Evolutionary conservation across 2,113 vertebrate genomes (phyloP), one percentile per base, ranked within the genome.

Genomic region (Neotragus moschatus): DNA sequence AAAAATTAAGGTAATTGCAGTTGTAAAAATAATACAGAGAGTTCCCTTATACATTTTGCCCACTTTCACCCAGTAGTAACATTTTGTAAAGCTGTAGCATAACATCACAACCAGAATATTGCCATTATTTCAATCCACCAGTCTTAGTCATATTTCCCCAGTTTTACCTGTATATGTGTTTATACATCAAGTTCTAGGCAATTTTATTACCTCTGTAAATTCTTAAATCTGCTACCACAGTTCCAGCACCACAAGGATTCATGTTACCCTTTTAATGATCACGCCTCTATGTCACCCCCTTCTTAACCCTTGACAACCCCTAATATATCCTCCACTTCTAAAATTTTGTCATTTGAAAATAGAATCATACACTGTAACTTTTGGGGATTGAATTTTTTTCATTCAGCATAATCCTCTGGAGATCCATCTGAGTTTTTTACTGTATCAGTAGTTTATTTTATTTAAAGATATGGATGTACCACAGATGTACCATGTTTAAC

Each of bases 311-410:
- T 95, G 63, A 58, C 28, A 58, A 45, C 25, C 33, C 43, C 60
- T 75, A 45, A 77, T 79, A 36, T 91, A 60, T 85, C 49, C 36
- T 91, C 70, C 17, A 77, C 26, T 92, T 86, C 49, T 93, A 66
- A 91, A 88, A 82, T 93, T 33, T 81, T 87, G 15, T 80, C 53
- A 56, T 92, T 96, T 96, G 75, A 96, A 63, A 84, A 93, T 88
- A 39, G 75, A 92, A 56, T 82, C 39, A 94, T 77, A 77, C 2
- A 61, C 13, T 94, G 47, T 39, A 81, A 51, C 56, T 91, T 94
- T 81, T 73, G 77, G 60, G 39, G 66, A 43, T 23, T 84, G 19
- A 11, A 33, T 94, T 88, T 84, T 84, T 93, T 90, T 66, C 33
- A 88, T 63, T 55, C 15, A 80, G 14, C 26, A 17, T 92, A 88